These are phyloP conservation scores for Oreochromis aureus DNA, from an alignment of 2,113 vertebrate species.

Conservation along the genomic window DNA sequence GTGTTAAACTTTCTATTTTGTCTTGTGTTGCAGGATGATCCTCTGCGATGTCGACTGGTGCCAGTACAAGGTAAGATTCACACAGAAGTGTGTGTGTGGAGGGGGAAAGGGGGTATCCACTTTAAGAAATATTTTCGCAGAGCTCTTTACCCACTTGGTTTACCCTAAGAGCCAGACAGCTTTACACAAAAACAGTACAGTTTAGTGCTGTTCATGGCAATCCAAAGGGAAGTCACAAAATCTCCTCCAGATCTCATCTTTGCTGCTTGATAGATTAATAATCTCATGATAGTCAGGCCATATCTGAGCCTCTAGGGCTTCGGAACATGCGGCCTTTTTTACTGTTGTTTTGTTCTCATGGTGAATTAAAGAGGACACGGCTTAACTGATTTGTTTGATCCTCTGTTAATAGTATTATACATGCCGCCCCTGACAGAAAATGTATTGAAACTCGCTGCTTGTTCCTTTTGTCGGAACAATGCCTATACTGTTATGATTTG, in stretches of 20 bases:
- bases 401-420: background rate
- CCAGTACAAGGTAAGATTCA: slow-evolving; percentile 63
- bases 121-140: background rate
- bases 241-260: slow-evolving; percentile 24
- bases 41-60: slow-evolving; percentile 56
- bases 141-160: background rate
- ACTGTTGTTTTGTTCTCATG: slow-evolving; percentile 3
- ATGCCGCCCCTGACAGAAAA: background rate
- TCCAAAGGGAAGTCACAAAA: background rate
- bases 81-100: background rate
- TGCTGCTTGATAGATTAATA: slow-evolving; percentile 40
- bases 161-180: background rate
- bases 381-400: slow-evolving; percentile 16
- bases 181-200: background rate
- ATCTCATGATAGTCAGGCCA: slow-evolving; percentile 60
- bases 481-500: background rate
- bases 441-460: background rate
- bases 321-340: background rate
- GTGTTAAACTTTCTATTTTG: background rate
- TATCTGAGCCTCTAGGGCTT: slow-evolving; percentile 8
- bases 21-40: slow-evolving; percentile 59
- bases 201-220: background rate
- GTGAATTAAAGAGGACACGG: slow-evolving; percentile 4
- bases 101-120: background rate
- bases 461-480: background rate